Evolutionary conservation across 1,140 invertebrate genomes (phyloP), one percentile per base, ranked within the genome.

Genomic region (Ditylenchus dipsaci): DNA sequence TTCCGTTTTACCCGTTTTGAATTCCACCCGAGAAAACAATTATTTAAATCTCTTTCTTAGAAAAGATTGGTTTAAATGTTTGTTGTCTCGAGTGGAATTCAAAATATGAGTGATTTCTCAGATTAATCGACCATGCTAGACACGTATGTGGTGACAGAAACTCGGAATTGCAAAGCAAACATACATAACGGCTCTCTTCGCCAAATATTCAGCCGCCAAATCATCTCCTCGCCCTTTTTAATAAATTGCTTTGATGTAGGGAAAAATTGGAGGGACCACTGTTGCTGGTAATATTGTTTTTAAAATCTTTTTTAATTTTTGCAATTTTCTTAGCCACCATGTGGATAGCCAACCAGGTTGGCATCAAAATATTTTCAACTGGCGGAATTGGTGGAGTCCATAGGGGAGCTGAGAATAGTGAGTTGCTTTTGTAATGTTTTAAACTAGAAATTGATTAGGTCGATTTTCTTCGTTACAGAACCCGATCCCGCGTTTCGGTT

Each of bases 321-420:
- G 3, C 49, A 3, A 53, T 53, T 15, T 8, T 53, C 15, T 53
- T 17, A 38, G 33, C 90, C 5, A 99, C 95, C 3, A 90, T 97
- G 85, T 85, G 93, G 13, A 86, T 90, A 15, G 90, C 93, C 1
- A 86, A 91, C 49, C 84, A 38, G 72, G 88, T 89, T 33, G 90
- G 89, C 9, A 94, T 98, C 78, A 86, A 88, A n/a, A 86, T 98
- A 53, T 96, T 99, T 87, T 94, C 91, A 8, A 98, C 95, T 59
- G 90, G 90, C 43, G 90, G 90, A 5, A 88, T 90, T 84, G 95
- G 95, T 26, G 95, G 95, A 53, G 95, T 99, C 42, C 95, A 99
- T 84, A 87, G 92, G 43, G 89, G 89, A 43, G 93, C 88, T 0
- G 89, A 95, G 80, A 84, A 83, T 15, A 45, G 43, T 45, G 11